A percentile compares a stretch with the other conserved stretches of the same genome.
phyloP scores from a whole-genome alignment of 2,113 vertebrate species.

The Leuciscus idus region DNA sequence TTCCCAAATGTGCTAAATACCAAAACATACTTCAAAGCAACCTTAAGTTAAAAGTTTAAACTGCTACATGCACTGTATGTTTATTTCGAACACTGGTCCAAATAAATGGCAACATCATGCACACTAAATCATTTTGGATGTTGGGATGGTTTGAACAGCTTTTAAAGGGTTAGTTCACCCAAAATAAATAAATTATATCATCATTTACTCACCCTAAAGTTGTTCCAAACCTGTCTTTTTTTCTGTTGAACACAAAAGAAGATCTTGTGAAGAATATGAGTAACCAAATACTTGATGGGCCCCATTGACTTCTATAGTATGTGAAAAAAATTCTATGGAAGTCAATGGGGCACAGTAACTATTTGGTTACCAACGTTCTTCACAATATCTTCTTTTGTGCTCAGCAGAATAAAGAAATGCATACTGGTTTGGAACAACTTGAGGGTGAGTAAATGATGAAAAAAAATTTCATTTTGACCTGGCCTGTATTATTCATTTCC shows the following conservation, averaged over 20 bases:
- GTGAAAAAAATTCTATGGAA: too few relatives aligned
- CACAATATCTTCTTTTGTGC: neutral
- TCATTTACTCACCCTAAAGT: too few relatives aligned
- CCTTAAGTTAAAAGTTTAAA: neutral
- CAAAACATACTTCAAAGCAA: slow-evolving; percentile 1
- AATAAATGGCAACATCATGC: neutral
- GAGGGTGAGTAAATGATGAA: neutral
- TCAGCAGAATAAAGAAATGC: neutral
- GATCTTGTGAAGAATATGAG: too few relatives aligned
- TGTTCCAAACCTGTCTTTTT: too few relatives aligned
- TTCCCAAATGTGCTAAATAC: neutral
- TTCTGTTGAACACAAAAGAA: too few relatives aligned
- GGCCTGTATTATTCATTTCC: neutral
- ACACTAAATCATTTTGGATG: neutral
- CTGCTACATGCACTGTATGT: neutral
- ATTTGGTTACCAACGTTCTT: too few relatives aligned
- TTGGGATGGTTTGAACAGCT: neutral
- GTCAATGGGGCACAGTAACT: too few relatives aligned
- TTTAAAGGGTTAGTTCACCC: too few relatives aligned
- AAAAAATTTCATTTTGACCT: neutral
- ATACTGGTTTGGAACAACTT: too few relatives aligned
- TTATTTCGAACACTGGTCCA: neutral
- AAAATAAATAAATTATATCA: too few relatives aligned
- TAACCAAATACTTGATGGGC: too few relatives aligned
- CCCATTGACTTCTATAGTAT: too few relatives aligned